phyloP scores from a whole-genome alignment of 2,888 invertebrate species.

The Cryptosula pallasiana region DNA sequence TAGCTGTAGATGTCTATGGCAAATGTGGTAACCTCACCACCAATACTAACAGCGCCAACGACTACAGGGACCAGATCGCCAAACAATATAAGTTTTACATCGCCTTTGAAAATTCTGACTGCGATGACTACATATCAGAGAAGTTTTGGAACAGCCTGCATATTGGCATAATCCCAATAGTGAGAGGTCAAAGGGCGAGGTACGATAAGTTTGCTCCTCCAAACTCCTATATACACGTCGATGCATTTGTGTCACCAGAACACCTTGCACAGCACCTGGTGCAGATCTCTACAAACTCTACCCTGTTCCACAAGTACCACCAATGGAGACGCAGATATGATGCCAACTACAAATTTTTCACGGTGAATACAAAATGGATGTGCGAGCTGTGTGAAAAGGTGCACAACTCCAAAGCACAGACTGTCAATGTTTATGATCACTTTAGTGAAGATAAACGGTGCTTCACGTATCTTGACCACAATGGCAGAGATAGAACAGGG shows the following conservation, averaged over 20 bases:
- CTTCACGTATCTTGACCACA: not conserved
- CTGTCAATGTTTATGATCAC: conserved; percentile 3
- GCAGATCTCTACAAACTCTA: not conserved
- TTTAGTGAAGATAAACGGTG: conserved; percentile 15
- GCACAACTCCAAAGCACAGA: not conserved
- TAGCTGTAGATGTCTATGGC: not conserved
- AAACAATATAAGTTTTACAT: conserved; percentile 9
- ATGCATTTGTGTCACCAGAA: not conserved
- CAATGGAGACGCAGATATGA: not conserved
- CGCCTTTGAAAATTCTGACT: conserved; percentile 17
- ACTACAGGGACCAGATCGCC: not conserved
- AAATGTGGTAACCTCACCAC: conserved; percentile 15
- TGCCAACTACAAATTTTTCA: conserved; percentile 5
- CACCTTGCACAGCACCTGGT: not conserved
- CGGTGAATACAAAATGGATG: not conserved
- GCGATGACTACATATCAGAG: conserved; percentile 19
- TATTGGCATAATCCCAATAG: conserved; percentile 16
- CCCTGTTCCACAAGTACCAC: conserved; percentile 11
- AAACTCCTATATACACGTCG: conserved; percentile 3
- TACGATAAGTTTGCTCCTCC: not conserved
- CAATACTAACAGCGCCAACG: not conserved
- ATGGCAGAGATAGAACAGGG: not conserved
- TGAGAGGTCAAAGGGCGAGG: not conserved
- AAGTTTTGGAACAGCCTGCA: conserved; percentile 15
- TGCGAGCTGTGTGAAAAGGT: conserved; percentile 15